phyloP scores from a whole-genome alignment of 2,888 invertebrate species.

The Leucozona laternaria region DNA sequence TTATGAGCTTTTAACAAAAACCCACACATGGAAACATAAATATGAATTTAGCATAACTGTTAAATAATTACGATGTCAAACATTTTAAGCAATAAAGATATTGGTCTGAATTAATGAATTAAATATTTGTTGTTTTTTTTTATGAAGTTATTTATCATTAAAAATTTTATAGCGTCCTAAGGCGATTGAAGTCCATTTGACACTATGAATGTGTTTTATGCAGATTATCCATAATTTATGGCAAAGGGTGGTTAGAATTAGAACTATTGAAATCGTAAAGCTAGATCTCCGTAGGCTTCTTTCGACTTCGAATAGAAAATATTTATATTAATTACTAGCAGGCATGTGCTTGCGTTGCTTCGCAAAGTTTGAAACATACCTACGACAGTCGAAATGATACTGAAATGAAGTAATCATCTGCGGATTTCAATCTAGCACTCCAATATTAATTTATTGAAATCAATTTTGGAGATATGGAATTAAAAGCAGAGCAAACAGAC shows the following conservation, averaged over 20 bases:
- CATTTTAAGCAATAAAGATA: neutral
- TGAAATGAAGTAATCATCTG: too few relatives aligned
- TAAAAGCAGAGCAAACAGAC: too few relatives aligned
- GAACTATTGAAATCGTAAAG: neutral
- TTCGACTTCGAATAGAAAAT: neutral
- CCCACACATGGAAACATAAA: fast-evolving
- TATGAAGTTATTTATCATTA: neutral
- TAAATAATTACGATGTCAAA: conserved; percentile 4
- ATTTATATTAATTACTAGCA: neutral
- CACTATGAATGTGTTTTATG: neutral
- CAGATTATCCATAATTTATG: neutral
- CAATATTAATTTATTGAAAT: too few relatives aligned
- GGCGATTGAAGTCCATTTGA: neutral
- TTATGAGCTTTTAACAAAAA: neutral
- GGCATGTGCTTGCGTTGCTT: neutral
- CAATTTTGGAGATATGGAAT: too few relatives aligned
- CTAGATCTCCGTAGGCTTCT: neutral
- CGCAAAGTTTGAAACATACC: neutral
- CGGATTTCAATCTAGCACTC: too few relatives aligned
- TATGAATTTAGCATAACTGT: conserved; percentile 1
- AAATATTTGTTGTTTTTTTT: conserved; percentile 8
- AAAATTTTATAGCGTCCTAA: neutral
- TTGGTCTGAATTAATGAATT: conserved; percentile 22
- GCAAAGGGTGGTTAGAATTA: neutral
- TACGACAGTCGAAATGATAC: too few relatives aligned